phyloP scores from a whole-genome alignment of 2,113 vertebrate genomes.

The Ptilonorhynchus violaceus region DNA sequence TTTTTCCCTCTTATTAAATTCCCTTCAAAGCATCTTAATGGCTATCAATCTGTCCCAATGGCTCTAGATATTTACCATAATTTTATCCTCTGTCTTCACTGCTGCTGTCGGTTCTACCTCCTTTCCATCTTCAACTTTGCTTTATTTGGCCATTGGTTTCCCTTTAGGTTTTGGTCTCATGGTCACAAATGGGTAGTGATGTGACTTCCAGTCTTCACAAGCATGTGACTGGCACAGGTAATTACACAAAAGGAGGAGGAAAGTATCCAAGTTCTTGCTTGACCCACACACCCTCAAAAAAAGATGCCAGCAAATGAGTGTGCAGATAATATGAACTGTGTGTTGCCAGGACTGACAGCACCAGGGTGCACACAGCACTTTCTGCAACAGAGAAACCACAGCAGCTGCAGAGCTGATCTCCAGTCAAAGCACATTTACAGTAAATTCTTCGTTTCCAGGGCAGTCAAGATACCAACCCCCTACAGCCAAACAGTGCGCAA shows the following conservation, averaged over 20 bases:
- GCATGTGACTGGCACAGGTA: neutral
- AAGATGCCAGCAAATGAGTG: neutral
- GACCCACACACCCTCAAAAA: neutral
- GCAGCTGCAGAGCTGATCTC: neutral
- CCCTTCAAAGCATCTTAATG: neutral
- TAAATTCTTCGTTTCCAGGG: neutral
- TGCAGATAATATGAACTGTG: neutral
- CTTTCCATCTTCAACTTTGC: neutral
- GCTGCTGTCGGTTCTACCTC: neutral
- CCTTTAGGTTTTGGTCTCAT: neutral
- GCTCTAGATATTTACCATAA: neutral
- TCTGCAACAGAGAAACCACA: neutral
- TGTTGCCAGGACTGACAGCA: neutral
- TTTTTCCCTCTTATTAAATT: neutral
- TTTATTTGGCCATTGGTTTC: neutral
- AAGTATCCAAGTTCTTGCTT: neutral
- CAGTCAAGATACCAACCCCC: neutral
- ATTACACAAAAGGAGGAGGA: neutral
- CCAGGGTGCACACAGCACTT: neutral
- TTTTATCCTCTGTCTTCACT: neutral
- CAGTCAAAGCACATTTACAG: neutral
- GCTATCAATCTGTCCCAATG: neutral
- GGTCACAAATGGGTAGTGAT: neutral
- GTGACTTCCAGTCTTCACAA: neutral
- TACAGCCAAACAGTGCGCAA: neutral